These are phyloP conservation scores for Smittia sp. DNA, from an alignment of 2,888 invertebrate genomes.

Conservation along the genomic window DNA sequence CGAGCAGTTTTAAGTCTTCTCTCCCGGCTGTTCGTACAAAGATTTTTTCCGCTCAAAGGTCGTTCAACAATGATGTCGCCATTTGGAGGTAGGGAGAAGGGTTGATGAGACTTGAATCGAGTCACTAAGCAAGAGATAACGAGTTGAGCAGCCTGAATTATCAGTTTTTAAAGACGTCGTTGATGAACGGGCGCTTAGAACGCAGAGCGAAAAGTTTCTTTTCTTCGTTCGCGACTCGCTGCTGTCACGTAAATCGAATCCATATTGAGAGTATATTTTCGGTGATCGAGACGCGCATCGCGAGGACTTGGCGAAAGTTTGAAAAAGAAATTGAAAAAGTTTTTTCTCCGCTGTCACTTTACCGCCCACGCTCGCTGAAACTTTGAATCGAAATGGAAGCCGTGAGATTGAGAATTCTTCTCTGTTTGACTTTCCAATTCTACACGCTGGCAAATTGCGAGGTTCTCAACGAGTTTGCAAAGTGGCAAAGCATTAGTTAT, in stretches of 20 bases:
- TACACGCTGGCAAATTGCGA: not conserved
- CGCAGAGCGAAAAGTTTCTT: constrained; percentile 13
- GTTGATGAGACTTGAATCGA: too few relatives aligned
- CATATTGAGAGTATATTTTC: constrained; percentile 15
- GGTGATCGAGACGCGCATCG: not conserved
- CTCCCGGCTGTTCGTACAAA: too few relatives aligned
- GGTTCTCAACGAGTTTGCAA: constrained; percentile 13
- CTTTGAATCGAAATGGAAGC: not conserved
- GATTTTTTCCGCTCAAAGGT: too few relatives aligned
- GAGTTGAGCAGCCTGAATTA: too few relatives aligned
- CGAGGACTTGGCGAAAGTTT: not conserved
- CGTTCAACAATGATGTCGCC: too few relatives aligned
- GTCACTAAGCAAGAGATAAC: too few relatives aligned
- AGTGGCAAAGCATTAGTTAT: constrained; percentile 34
- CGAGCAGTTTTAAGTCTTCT: not conserved
- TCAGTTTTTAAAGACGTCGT: not conserved
- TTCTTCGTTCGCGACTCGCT: not conserved
- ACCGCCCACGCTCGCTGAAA: not conserved
- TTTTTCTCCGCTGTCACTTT: not conserved
- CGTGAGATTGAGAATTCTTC: constrained; percentile 16
- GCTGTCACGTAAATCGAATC: constrained; percentile 41
- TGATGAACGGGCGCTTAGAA: not conserved
- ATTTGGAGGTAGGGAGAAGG: too few relatives aligned
- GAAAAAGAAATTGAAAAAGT: constrained; percentile 40
- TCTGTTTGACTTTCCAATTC: constrained; percentile 26